These are phyloP conservation scores for Apis laboriosa DNA, from an alignment of 1,140 invertebrate species.

Conservation along the genomic window DNA sequence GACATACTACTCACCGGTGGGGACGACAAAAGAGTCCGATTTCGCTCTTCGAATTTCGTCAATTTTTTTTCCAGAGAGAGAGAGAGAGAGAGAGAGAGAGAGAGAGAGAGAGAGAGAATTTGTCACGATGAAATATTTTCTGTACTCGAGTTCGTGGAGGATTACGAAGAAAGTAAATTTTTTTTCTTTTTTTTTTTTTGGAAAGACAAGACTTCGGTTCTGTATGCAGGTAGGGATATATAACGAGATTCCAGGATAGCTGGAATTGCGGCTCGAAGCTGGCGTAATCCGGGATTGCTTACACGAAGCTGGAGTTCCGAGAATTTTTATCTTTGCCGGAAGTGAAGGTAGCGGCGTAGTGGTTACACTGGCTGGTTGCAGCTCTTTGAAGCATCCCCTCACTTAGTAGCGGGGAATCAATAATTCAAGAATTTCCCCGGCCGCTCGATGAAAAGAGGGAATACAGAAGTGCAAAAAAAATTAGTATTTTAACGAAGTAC, in stretches of 20 bases:
- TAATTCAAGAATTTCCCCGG: slow-evolving; percentile 24
- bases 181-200: not conserved
- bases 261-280: not conserved
- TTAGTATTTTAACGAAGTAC: slow-evolving; percentile 7
- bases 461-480: not conserved
- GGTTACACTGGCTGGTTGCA: slow-evolving; percentile 7
- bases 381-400: slow-evolving; percentile 5
- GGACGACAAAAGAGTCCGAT: too few relatives aligned
- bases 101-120: too few relatives aligned
- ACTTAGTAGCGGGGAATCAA: slow-evolving; percentile 13
- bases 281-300: not conserved
- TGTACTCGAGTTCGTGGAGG: too few relatives aligned
- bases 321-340: slow-evolving; percentile 28
- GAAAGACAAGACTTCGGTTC: not conserved
- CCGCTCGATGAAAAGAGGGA: not conserved
- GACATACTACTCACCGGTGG: not conserved
- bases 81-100: too few relatives aligned
- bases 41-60: too few relatives aligned
- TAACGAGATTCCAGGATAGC: not conserved
- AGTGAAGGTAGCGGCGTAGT: not conserved
- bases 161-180: not conserved
- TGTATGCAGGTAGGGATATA: not conserved
- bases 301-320: not conserved
- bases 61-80: too few relatives aligned
- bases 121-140: not conserved